These are phyloP conservation scores for Belgica antarctica DNA, from an alignment of 2,888 invertebrate genomes.

Conservation along the genomic window DNA sequence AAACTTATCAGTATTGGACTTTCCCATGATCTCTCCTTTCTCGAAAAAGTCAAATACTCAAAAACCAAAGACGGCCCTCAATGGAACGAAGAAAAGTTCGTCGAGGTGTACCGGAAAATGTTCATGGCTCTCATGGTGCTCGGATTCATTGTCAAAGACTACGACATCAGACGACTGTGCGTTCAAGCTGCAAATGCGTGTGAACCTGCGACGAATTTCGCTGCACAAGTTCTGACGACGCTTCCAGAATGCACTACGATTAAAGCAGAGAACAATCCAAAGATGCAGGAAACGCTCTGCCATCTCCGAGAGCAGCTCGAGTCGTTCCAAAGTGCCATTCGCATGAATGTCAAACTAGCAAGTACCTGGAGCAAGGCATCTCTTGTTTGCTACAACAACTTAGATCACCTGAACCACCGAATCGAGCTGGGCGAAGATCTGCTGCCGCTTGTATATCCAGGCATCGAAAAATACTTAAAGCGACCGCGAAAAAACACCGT, in stretches of 20 bases:
- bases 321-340: conserved; percentile 30
- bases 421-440: background rate
- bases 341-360: background rate
- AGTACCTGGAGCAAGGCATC: background rate
- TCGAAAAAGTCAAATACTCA: conserved; percentile 32
- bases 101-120: background rate
- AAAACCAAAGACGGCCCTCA: background rate
- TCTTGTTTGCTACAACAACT: background rate
- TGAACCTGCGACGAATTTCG: background rate
- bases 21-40: conserved; percentile 30
- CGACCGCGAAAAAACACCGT: background rate
- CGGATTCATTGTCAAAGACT: conserved; percentile 20
- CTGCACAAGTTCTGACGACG: background rate
- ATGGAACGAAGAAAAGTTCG: background rate
- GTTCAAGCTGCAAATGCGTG: conserved; percentile 25
- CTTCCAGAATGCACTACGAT: conserved; percentile 7
- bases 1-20: conserved; percentile 38
- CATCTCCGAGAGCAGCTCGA: conserved; percentile 26
- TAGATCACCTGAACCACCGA: background rate
- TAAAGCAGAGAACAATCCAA: background rate
- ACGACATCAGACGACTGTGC: conserved; percentile 3
- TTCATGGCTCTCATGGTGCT: conserved; percentile 21
- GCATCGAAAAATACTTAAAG: conserved; percentile 33
- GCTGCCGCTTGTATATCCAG: conserved; percentile 27
- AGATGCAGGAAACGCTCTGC: background rate